A percentile compares a stretch with the other conserved stretches of the same genome.
phyloP scores from a whole-genome alignment of 2,888 invertebrate species.

The Ennomos fuscantarius region DNA sequence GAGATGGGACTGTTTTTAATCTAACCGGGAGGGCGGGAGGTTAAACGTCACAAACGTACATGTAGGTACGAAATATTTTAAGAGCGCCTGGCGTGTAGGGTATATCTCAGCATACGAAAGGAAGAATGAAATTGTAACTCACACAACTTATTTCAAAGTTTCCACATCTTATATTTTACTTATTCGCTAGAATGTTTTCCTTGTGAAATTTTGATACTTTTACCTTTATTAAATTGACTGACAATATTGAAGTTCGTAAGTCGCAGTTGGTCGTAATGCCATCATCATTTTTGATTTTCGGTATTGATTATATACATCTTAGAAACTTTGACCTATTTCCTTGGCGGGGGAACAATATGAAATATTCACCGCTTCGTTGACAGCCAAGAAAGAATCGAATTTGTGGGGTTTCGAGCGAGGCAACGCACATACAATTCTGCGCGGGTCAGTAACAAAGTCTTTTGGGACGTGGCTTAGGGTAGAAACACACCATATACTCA shows the following conservation, averaged over 20 bases:
- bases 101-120: slow-evolving; percentile 9
- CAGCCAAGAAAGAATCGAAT: slow-evolving; percentile 69
- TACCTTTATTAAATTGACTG: slow-evolving; percentile 39
- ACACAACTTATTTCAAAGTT: slow-evolving; percentile 18
- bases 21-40: slow-evolving; percentile 28
- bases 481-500: neutral
- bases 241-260: slow-evolving; percentile 36
- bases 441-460: slow-evolving; percentile 49
- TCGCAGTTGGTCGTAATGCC: slow-evolving; percentile 41
- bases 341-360: slow-evolving; percentile 54
- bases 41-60: slow-evolving; percentile 32
- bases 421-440: slow-evolving; percentile 44
- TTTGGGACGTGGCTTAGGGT: slow-evolving; percentile 5
- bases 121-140: slow-evolving; percentile 20
- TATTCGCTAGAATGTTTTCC: slow-evolving; percentile 29
- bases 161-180: slow-evolving; percentile 18
- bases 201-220: slow-evolving; percentile 29
- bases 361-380: slow-evolving; percentile 64
- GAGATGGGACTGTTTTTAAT: slow-evolving; percentile 43
- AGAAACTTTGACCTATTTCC: slow-evolving; percentile 62
- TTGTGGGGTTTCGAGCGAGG: slow-evolving; percentile 44
- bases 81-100: slow-evolving; percentile 6
- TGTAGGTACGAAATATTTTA: slow-evolving; percentile 29
- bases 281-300: slow-evolving; percentile 44
- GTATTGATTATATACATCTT: slow-evolving; percentile 59